These are phyloP conservation scores for Sebastes cheni DNA, from an alignment of 2,797 vertebrate species.

Conservation along the genomic window DNA sequence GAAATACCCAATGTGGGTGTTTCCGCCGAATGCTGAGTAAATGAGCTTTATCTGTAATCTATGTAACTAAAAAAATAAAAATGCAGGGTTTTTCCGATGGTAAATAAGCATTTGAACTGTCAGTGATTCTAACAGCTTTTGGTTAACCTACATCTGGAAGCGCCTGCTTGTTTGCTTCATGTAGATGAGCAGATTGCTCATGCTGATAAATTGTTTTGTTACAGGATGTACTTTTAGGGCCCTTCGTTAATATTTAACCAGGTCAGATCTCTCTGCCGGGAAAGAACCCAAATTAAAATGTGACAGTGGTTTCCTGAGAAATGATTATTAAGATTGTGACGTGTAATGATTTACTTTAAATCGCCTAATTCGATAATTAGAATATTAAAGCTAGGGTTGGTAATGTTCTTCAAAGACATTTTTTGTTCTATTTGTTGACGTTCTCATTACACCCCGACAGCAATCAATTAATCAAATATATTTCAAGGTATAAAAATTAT, in stretches of 20 bases:
- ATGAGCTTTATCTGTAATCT: constrained; percentile 2
- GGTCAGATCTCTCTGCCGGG: constrained; percentile 1
- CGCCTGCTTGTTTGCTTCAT: not conserved
- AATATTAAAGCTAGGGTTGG: not conserved
- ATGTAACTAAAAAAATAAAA: not conserved
- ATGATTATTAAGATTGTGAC: not conserved
- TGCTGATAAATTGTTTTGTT: not conserved
- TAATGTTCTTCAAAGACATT: not conserved
- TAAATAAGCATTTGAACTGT: not conserved
- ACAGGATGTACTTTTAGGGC: not conserved
- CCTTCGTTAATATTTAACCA: not conserved
- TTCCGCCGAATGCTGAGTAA: not conserved
- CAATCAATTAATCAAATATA: not conserved
- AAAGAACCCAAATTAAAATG: constrained; percentile 5
- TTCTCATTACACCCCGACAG: not conserved
- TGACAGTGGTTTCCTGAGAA: not conserved
- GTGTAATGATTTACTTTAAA: not conserved
- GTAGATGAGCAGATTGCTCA: not conserved
- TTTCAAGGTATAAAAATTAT: too few relatives aligned
- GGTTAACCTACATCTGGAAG: constrained; percentile 16
- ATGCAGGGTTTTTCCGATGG: constrained; percentile 13
- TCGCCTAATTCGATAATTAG: not conserved
- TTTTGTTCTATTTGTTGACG: not conserved
- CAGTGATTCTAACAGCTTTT: not conserved
- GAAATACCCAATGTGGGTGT: constrained; percentile 27